Evolutionary conservation across 2,888 invertebrate genomes (phyloP).

Genomic region (Aleiodes testaceus): DNA sequence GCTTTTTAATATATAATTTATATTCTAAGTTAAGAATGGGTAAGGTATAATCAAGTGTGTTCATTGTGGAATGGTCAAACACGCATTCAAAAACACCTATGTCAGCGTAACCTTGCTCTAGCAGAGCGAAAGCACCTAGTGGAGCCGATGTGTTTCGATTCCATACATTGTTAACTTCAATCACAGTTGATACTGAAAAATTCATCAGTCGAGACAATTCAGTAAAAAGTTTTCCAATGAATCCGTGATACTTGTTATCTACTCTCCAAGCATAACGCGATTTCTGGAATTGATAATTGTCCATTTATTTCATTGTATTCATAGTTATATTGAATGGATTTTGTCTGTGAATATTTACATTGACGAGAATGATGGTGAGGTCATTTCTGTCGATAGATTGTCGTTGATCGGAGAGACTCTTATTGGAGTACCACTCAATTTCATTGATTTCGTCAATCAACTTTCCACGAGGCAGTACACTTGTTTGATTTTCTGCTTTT

Average conservation of each 20-base stretch:
- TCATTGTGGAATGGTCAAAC: slow-evolving; percentile 56
- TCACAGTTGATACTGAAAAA: slow-evolving; percentile 52
- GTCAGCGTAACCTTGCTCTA: slow-evolving; percentile 54
- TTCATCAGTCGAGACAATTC: slow-evolving; percentile 59
- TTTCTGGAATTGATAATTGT: background rate
- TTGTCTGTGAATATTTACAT: too few relatives aligned
- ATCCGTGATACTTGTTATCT: slow-evolving; percentile 51
- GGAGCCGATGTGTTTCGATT: slow-evolving; percentile 48
- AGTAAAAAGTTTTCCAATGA: slow-evolving; percentile 54
- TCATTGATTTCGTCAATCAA: background rate
- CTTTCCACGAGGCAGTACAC: background rate
- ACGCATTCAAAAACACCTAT: slow-evolving; percentile 60
- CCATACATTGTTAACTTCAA: slow-evolving; percentile 45
- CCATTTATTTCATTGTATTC: background rate
- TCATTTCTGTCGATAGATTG: too few relatives aligned
- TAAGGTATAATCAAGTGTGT: slow-evolving; percentile 60
- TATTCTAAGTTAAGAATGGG: slow-evolving; percentile 55
- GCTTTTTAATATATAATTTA: slow-evolving; percentile 57
- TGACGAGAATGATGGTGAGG: too few relatives aligned
- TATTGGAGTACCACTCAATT: too few relatives aligned
- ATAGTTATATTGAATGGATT: background rate
- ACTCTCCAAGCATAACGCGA: slow-evolving; percentile 38
- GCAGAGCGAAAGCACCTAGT: slow-evolving; percentile 60
- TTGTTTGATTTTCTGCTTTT: slow-evolving; percentile 35
- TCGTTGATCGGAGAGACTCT: too few relatives aligned